These are phyloP conservation scores for Hyposmocoma kahamanoa DNA, from an alignment of 1,140 invertebrate genomes.

Conservation along the genomic window DNA sequence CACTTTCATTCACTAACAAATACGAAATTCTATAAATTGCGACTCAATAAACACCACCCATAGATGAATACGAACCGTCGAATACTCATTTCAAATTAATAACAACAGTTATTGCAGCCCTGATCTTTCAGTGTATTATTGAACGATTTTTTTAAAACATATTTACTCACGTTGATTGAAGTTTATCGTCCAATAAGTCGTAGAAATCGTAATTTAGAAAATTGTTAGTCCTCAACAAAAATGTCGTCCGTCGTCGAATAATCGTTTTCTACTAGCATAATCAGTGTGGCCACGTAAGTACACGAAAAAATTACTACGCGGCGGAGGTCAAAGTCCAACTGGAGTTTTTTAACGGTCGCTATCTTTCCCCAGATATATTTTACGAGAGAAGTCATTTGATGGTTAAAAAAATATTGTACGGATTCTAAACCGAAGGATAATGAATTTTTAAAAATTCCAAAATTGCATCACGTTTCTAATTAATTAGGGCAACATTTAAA, in stretches of 20 bases:
- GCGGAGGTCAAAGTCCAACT: neutral
- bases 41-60: neutral
- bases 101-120: neutral
- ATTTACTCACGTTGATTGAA: neutral
- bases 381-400: no score
- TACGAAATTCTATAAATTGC: neutral
- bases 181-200: neutral
- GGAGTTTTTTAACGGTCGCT: no score
- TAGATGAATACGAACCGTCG: neutral
- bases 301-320: neutral
- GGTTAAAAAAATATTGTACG: no score
- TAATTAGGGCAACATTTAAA: no score
- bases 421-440: no score
- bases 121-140: neutral
- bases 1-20: constrained; percentile 19
- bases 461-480: no score
- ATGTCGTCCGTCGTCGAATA: neutral
- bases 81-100: neutral
- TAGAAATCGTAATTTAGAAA: neutral
- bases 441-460: no score
- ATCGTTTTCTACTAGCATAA: neutral
- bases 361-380: no score
- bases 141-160: neutral
- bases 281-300: neutral
- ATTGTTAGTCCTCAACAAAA: neutral